phyloP scores from a whole-genome alignment of 2,888 invertebrate genomes.

The Drosophila maculinotata region DNA sequence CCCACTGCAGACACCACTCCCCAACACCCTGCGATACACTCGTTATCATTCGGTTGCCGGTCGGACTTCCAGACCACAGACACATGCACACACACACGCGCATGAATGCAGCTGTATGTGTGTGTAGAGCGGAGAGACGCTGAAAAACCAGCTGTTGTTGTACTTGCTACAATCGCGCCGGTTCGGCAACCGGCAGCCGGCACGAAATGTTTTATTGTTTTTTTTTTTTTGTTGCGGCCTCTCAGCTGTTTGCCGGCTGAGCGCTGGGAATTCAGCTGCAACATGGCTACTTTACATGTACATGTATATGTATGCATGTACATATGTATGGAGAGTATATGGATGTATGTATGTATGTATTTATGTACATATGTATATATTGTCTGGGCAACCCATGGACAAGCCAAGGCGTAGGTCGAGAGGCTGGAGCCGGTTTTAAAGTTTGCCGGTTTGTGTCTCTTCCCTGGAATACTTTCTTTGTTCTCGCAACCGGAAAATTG shows the following conservation, averaged over 20 bases:
- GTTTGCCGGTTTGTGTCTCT: constrained; percentile 44
- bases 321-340: constrained; percentile 15
- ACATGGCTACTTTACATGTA: constrained; percentile 62
- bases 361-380: constrained; percentile 14
- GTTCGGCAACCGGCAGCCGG: constrained; percentile 41
- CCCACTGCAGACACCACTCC: constrained; percentile 23
- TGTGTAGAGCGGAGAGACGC: constrained; percentile 26
- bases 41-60: constrained; percentile 41
- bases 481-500: constrained; percentile 65
- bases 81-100: constrained; percentile 20
- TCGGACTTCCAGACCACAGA: constrained; percentile 45
- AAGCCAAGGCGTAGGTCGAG: constrained; percentile 44
- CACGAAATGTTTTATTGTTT: constrained; percentile 34
- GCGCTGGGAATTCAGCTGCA: constrained; percentile 70
- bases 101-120: not conserved
- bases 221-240: too few relatives aligned
- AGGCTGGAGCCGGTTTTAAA: constrained; percentile 67
- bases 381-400: constrained; percentile 37
- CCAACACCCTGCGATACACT: constrained; percentile 6
- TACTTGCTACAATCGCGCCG: constrained; percentile 59
- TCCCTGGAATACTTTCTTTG: constrained; percentile 72
- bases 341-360: constrained; percentile 12
- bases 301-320: constrained; percentile 15
- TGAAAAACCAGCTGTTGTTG: constrained; percentile 70
- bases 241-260: constrained; percentile 71